Evolutionary conservation across 2,113 vertebrate genomes (phyloP).

Genomic region (Charina bottae): DNA sequence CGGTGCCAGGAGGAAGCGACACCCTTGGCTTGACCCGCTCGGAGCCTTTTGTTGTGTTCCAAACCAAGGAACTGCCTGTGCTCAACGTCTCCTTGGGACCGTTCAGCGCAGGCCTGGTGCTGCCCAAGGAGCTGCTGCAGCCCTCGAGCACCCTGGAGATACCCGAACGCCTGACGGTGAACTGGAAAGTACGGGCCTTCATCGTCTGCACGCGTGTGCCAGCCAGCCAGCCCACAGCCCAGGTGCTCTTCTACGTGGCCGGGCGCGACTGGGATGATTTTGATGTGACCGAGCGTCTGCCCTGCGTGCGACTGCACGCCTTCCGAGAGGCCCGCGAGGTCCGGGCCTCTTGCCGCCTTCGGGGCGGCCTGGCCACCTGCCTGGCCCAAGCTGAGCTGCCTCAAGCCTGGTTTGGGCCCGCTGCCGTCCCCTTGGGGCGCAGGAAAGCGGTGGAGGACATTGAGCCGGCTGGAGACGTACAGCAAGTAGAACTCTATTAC

Average conservation of each 20-base stretch:
- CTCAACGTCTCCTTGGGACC: conserved; percentile 93
- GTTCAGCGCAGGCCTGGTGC: conserved; percentile 86
- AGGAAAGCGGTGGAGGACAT: conserved; percentile 79
- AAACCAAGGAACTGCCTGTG: conserved; percentile 93
- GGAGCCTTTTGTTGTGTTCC: conserved; percentile 96
- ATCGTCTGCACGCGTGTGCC: conserved; percentile 89
- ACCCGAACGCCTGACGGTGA: conserved; percentile 89
- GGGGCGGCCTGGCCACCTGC: conserved; percentile 89
- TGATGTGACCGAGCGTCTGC: conserved; percentile 84
- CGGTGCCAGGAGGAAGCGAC: conserved; percentile 60
- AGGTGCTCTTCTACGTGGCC: conserved; percentile 96
- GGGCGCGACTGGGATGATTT: conserved; percentile 97
- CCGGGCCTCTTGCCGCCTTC: conserved; percentile 90
- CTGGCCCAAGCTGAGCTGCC: conserved; percentile 91
- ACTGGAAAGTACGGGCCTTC: conserved; percentile 98
- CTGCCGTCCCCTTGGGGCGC: conserved; percentile 79
- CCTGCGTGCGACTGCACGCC: conserved; percentile 91
- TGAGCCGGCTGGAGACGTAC: conserved; percentile 77
- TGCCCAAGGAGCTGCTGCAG: conserved; percentile 93
- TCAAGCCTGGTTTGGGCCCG: conserved; percentile 88
- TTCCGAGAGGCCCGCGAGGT: conserved; percentile 90
- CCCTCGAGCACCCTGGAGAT: conserved; percentile 92
- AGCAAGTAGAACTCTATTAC: conserved; percentile 93
- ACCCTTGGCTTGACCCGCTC: conserved; percentile 80
- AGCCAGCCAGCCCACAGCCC: conserved; percentile 86